phyloP scores from a whole-genome alignment of 2,113 vertebrate species.

The Pseudorhombus dupliciocellatus region DNA sequence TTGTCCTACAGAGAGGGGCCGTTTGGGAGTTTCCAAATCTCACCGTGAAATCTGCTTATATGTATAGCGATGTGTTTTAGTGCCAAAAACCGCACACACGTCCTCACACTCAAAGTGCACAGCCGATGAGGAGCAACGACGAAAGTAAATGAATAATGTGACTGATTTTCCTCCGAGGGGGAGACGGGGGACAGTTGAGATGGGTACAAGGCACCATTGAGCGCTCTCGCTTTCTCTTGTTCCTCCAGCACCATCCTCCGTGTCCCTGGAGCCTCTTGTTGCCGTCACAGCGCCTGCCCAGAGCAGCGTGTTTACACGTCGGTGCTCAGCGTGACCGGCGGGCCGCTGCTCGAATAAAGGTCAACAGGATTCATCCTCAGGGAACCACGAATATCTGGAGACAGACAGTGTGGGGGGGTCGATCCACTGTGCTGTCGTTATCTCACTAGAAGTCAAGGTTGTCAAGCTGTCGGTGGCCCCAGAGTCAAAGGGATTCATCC shows the following conservation, averaged over 20 bases:
- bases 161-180: slow-evolving; percentile 26
- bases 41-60: slow-evolving; percentile 36
- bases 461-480: too few species aligned
- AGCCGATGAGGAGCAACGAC: background rate
- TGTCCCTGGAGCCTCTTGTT: slow-evolving; percentile 24
- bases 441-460: too few species aligned
- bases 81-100: background rate
- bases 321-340: too few species aligned
- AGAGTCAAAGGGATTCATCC: too few species aligned
- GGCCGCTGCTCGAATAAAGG: too few species aligned
- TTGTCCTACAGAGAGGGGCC: slow-evolving; percentile 36
- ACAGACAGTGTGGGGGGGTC: too few species aligned
- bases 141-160: slow-evolving; percentile 15
- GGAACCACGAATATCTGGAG: too few species aligned
- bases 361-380: too few species aligned
- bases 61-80: background rate
- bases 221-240: slow-evolving; percentile 34
- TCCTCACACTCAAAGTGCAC: background rate
- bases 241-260: slow-evolving; percentile 30
- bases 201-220: slow-evolving; percentile 63
- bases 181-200: slow-evolving; percentile 28
- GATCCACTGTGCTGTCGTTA: too few species aligned
- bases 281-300: slow-evolving; percentile 38
- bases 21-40: slow-evolving; percentile 58
- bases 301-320: too few species aligned